phyloP scores from a whole-genome alignment of 2,888 invertebrate genomes.

The Drosophila prostipennis region DNA sequence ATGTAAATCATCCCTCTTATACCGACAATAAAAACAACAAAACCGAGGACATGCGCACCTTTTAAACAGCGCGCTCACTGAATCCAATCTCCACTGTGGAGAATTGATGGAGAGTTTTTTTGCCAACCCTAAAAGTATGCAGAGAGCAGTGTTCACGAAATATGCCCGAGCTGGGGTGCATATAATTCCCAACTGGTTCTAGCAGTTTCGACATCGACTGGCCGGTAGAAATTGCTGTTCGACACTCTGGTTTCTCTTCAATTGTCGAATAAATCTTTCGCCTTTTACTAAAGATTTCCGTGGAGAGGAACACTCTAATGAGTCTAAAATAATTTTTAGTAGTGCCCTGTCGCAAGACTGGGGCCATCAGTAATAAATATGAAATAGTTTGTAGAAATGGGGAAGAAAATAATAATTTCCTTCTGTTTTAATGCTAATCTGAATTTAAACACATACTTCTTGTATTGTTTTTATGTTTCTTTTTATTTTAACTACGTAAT shows the following conservation, averaged over 20 bases:
- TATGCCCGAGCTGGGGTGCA: background rate
- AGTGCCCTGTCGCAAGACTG: constrained; percentile 63
- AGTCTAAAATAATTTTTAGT: constrained; percentile 85
- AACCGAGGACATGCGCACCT: background rate
- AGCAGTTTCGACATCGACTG: background rate
- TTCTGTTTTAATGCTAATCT: no score
- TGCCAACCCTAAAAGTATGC: no score
- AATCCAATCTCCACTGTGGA: background rate
- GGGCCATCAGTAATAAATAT: constrained; percentile 24
- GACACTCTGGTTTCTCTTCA: constrained; percentile 88
- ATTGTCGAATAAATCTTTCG: constrained; percentile 90
- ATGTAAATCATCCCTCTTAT: no score
- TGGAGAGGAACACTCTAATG: constrained; percentile 90
- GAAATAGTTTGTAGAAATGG: background rate
- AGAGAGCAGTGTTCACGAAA: background rate
- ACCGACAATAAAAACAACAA: no score
- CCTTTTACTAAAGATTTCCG: constrained; percentile 92
- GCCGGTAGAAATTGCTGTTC: rapidly evolving
- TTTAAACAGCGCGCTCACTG: constrained; percentile 1
- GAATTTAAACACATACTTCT: no score
- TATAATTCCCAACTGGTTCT: constrained; percentile 58
- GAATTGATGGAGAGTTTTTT: background rate
- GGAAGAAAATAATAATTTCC: no score
- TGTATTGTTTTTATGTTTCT: constrained; percentile 33
- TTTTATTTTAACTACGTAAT: constrained; percentile 70